These are phyloP conservation scores for Eucera pruinosa DNA, from an alignment of 2,888 invertebrate genomes.

Conservation along the genomic window DNA sequence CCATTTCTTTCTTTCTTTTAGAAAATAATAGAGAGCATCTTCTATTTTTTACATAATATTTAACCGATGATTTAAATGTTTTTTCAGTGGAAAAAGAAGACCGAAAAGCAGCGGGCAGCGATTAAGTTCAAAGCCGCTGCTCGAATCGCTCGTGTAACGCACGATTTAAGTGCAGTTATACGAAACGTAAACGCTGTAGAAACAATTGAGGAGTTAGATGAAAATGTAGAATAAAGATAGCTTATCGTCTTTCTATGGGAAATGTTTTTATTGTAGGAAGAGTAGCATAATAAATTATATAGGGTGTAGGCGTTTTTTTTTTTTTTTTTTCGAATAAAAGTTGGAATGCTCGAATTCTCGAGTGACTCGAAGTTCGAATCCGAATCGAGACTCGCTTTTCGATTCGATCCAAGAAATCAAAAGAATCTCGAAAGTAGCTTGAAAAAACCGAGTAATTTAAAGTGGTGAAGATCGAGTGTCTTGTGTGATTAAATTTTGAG, in stretches of 20 bases:
- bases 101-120: constrained; percentile 88
- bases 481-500: too few species aligned
- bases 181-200: constrained; percentile 60
- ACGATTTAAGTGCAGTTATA: constrained; percentile 76
- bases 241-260: constrained; percentile 13
- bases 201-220: constrained; percentile 64
- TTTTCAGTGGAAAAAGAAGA: constrained; percentile 88
- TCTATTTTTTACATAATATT: neutral
- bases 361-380: too few species aligned
- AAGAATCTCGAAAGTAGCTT: too few species aligned
- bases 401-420: too few species aligned
- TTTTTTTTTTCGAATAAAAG: neutral
- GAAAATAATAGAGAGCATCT: neutral
- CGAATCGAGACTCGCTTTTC: too few species aligned
- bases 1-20: neutral
- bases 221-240: constrained; percentile 57
- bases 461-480: too few species aligned
- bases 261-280: constrained; percentile 2
- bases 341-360: too few species aligned
- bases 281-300: neutral
- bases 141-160: constrained; percentile 85
- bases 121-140: constrained; percentile 89
- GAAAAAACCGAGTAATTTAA: too few species aligned
- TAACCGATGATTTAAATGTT: neutral
- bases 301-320: neutral